These are phyloP conservation scores for Habroteleia sp. DNA, from an alignment of 2,888 invertebrate species.

Conservation along the genomic window DNA sequence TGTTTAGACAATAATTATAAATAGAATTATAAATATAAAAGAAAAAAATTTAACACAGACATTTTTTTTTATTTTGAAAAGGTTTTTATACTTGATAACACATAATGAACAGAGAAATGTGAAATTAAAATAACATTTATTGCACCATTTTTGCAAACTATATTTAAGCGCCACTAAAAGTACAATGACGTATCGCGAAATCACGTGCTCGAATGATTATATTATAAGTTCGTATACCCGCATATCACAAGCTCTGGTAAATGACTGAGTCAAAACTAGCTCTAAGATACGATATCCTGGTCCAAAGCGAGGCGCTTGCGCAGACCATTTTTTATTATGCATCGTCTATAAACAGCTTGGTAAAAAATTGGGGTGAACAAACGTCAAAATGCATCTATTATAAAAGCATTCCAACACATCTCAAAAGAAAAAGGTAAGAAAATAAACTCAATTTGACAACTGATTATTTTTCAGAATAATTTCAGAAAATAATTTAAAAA, in stretches of 20 bases:
- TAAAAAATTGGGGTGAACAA: constrained; percentile 22
- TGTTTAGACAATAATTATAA: too few species aligned
- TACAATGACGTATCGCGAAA: constrained; percentile 40
- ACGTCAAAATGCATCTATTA: too few species aligned
- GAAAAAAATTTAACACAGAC: too few species aligned
- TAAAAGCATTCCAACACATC: too few species aligned
- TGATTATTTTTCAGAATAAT: too few species aligned
- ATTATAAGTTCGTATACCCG: constrained; percentile 20
- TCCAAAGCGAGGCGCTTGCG: constrained; percentile 63
- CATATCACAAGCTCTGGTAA: constrained; percentile 66
- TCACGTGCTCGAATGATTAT: constrained; percentile 51
- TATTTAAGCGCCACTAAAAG: not conserved
- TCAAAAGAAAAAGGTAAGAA: too few species aligned
- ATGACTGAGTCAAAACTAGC: constrained; percentile 64
- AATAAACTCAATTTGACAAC: too few species aligned
- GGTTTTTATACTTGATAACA: too few species aligned
- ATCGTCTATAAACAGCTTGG: constrained; percentile 18
- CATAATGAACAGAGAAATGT: too few species aligned
- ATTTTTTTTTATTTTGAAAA: too few species aligned
- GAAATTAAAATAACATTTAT: not conserved
- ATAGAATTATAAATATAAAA: too few species aligned
- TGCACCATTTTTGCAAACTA: constrained; percentile 3
- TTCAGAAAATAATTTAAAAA: too few species aligned
- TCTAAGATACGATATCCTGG: constrained; percentile 47
- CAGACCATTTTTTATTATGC: constrained; percentile 41